These are phyloP conservation scores for Hycleus phaleratus DNA, from an alignment of 1,140 invertebrate genomes.

Conservation along the genomic window DNA sequence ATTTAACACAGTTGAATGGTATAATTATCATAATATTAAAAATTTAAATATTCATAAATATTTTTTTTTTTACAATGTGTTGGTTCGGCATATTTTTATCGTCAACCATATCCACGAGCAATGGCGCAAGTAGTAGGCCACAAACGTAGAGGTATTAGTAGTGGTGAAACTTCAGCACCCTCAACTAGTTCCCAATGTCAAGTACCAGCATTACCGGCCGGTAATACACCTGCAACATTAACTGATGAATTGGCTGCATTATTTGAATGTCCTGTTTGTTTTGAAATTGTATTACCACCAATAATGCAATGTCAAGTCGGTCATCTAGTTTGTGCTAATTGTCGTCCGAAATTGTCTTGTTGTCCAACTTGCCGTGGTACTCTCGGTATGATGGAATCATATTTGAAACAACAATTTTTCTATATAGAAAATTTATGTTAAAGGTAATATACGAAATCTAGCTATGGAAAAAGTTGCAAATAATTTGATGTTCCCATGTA, in stretches of 20 bases:
- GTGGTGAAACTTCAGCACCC: conserved; percentile 21
- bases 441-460: conserved; percentile 93
- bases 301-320: conserved; percentile 85
- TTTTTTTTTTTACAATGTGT: too few relatives aligned
- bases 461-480: conserved; percentile 99
- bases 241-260: conserved; percentile 86
- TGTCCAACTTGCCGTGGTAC: conserved; percentile 97
- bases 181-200: conserved; percentile 22
- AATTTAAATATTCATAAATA: too few relatives aligned
- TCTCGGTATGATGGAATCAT: conserved; percentile 60
- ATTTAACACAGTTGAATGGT: too few relatives aligned
- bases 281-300: conserved; percentile 98
- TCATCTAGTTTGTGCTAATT: conserved; percentile 87
- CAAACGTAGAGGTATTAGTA: conserved; percentile 27
- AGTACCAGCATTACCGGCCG: conserved; percentile 25
- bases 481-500: conserved; percentile 97
- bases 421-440: conserved; percentile 1
- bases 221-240: conserved; percentile 48
- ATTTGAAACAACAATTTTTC: neutral
- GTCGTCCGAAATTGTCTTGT: conserved; percentile 90
- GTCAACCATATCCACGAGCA: neutral
- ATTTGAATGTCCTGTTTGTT: conserved; percentile 99
- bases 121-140: conserved; percentile 31
- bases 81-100: too few relatives aligned
- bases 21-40: too few relatives aligned